Conservation (phyloP, 2,113 vertebrate genomes). For the Leiothrix lutea region DNA sequence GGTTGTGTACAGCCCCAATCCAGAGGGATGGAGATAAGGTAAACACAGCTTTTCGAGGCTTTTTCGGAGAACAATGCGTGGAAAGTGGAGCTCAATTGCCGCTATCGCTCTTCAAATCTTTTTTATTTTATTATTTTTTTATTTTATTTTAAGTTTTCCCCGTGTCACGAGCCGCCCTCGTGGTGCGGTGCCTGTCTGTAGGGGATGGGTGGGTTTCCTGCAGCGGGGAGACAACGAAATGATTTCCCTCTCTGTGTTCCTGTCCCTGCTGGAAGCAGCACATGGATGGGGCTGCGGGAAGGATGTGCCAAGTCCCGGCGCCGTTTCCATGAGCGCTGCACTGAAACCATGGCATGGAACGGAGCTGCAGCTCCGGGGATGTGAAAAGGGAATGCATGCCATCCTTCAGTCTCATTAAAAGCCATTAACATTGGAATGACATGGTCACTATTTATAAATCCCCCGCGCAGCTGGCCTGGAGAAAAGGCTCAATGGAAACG, state of each 20-base stretch:
- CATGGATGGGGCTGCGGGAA: neutral
- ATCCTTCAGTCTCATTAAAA: slow-evolving; percentile 11
- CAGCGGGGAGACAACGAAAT: neutral
- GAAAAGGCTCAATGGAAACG: neutral
- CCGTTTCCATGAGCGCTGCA: neutral
- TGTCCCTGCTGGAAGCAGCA: neutral
- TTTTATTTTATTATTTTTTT: no score
- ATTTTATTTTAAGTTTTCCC: neutral
- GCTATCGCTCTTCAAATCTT: neutral
- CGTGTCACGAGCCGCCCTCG: neutral
- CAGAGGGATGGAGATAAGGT: neutral
- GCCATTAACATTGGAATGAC: slow-evolving; percentile 29
- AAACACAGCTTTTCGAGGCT: neutral
- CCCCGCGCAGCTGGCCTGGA: slow-evolving; percentile 2
- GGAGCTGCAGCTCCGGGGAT: neutral
- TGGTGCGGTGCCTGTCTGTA: neutral
- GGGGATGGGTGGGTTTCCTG: slow-evolving; percentile 64
- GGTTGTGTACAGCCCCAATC: neutral
- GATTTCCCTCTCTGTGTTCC: slow-evolving; percentile 39
- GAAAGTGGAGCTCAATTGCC: neutral
- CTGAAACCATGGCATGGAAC: neutral
- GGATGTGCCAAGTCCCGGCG: neutral
- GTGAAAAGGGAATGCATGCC: neutral
- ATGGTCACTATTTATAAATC: slow-evolving; percentile 26
- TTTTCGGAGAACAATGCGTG: neutral